Base-by-base conservation (phyloP, 1,140 invertebrate genomes). In the Neodiprion fabricii region DNA sequence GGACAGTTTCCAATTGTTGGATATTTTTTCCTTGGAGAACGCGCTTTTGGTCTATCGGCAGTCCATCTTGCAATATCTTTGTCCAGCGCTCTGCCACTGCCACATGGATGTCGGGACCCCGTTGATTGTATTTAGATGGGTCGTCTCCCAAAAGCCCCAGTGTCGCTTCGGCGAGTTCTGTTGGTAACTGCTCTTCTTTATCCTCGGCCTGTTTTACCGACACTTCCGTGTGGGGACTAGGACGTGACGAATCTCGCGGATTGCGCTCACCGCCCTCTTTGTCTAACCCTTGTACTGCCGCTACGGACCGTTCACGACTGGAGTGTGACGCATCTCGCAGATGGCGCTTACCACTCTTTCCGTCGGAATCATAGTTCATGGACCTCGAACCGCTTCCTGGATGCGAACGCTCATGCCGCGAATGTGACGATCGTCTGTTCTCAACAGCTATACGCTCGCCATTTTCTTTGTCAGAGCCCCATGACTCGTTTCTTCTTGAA, bases 341-440 rank as follows among this genome's bases (percentile, higher is more conserved):
- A 73, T 73, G 28, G 12, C 23, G 72, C 72, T 73, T 53, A 17
- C 72, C 65, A 73, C 72, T 73, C 72, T 67, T 73, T 73, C 23
- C n/a, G 61, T 67, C 72, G 53, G 72, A 73, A 73, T 67, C 28
- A 67, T 73, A 73, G 65, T 4, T 67, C 47, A 67, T 67, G 72
- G 61, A 73, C 72, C 72, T 73, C 61, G 72, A 73, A 14, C 71
- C 7, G 23, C 72, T 40, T 67, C 61, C 66, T 48, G 61, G 69
- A 66, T 66, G 21, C 49, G 14, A 69, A 48, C 66, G 66, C 8
- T 69, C 48, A 68, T 69, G 48, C 65, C 48, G 23, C 8, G 67
- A 74, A 74, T 69, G 68, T 50, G 73, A 74, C 73, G 67, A 8
- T 74, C 73, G 67, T 74, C 73, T 74, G 73, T 74, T 1, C 47